These are phyloP conservation scores for Pangasianodon gigas DNA, from an alignment of 2,113 vertebrate genomes.

Conservation along the genomic window DNA sequence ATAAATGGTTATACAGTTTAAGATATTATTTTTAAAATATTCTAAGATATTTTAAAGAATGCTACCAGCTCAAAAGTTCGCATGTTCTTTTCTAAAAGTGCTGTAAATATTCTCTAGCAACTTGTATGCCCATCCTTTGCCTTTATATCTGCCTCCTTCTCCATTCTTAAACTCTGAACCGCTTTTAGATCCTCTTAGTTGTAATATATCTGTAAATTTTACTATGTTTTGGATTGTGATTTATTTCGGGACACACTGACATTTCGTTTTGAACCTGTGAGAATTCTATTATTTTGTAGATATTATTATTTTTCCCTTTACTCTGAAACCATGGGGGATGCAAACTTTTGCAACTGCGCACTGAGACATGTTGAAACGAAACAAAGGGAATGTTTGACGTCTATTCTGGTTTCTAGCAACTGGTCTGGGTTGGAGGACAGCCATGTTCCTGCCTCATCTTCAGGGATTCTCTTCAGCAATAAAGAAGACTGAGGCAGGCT, in stretches of 20 bases:
- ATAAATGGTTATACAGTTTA: background rate
- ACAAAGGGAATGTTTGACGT: background rate
- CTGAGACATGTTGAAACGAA: slow-evolving; percentile 1
- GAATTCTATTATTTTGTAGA: background rate
- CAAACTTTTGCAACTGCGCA: background rate
- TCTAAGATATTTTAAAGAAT: background rate
- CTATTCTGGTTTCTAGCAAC: slow-evolving; percentile 15
- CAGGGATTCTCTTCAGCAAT: slow-evolving; percentile 34
- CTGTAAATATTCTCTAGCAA: background rate
- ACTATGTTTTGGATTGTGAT: background rate
- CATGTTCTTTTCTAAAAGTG: background rate
- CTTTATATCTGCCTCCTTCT: background rate
- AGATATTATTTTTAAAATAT: background rate
- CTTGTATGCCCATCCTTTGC: no score
- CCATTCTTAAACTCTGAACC: background rate
- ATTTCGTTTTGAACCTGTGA: background rate
- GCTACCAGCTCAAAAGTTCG: background rate
- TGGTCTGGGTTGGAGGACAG: slow-evolving; percentile 22
- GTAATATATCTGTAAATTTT: background rate
- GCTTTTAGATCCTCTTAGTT: background rate
- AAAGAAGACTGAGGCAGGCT: slow-evolving; percentile 31
- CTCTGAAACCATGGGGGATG: background rate
- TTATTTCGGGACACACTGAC: background rate
- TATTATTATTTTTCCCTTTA: no score
- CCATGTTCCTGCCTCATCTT: slow-evolving; percentile 37